phyloP scores from a whole-genome alignment of 1,140 invertebrate genomes.

The Listronotus oregonensis region DNA sequence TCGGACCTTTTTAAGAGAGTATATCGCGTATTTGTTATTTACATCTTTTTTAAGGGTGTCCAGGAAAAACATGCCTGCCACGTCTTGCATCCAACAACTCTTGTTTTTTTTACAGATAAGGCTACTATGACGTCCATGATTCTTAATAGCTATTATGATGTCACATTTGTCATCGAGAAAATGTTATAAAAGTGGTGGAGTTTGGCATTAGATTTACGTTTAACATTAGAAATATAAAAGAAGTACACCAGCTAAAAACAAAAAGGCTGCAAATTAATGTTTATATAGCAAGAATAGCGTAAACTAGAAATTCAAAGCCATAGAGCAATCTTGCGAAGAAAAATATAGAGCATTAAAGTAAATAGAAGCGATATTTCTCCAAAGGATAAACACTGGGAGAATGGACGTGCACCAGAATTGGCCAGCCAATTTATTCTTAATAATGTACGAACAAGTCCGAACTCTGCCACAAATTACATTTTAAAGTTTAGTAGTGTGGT shows the following conservation, averaged over 20 bases:
- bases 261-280: slow-evolving; percentile 31
- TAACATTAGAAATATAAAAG: slow-evolving; percentile 1
- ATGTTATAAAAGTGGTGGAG: no score
- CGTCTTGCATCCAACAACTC: no score
- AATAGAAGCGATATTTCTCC: slow-evolving; percentile 32
- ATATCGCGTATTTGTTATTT: no score
- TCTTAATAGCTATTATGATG: no score
- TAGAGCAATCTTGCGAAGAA: slow-evolving; percentile 28
- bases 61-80: no score
- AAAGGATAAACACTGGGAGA: slow-evolving; percentile 32
- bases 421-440: slow-evolving; percentile 34
- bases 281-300: slow-evolving; percentile 26
- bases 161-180: no score
- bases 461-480: slow-evolving; percentile 21
- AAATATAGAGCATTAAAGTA: slow-evolving; percentile 35
- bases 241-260: slow-evolving; percentile 14
- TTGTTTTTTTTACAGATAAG: no score
- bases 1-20: no score
- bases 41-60: no score
- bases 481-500: slow-evolving; percentile 15
- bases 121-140: no score
- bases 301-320: slow-evolving; percentile 18
- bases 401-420: slow-evolving; percentile 31
- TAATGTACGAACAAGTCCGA: slow-evolving; percentile 18
- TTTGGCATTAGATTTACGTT: no score